Conservation (phyloP, 2,113 vertebrate genomes). For the Lasiurus borealis region DNA sequence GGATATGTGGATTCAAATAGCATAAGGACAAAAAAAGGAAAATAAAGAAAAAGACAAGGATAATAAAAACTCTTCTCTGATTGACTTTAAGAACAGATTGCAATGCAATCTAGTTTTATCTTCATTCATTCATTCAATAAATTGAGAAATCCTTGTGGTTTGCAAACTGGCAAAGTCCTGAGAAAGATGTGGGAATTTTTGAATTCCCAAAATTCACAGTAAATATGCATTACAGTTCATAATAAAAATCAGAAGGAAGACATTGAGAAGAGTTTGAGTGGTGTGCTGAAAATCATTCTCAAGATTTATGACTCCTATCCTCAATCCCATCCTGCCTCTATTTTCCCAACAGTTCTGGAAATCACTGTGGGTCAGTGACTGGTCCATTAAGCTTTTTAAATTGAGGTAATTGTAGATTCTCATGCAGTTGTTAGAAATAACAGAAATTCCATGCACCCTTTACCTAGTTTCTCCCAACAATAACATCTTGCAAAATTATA, state of each 20-base stretch:
- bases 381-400: background rate
- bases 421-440: background rate
- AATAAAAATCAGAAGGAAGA: background rate
- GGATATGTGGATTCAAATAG: background rate
- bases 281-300: background rate
- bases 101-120: background rate
- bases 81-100: conserved; percentile 40
- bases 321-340: background rate
- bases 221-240: background rate
- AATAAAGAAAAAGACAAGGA: background rate
- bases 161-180: background rate
- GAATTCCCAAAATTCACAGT: background rate
- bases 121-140: background rate
- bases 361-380: background rate
- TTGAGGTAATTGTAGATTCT: background rate
- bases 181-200: background rate
- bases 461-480: background rate
- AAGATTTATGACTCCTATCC: background rate
- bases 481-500: background rate
- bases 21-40: background rate
- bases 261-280: background rate
- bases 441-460: background rate
- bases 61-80: background rate
- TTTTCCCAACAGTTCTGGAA: background rate
- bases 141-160: background rate